Evolutionary conservation across 2,797 vertebrate genomes (phyloP), one percentile per base, ranked within the genome.

Genomic region (Remorina albescens): DNA sequence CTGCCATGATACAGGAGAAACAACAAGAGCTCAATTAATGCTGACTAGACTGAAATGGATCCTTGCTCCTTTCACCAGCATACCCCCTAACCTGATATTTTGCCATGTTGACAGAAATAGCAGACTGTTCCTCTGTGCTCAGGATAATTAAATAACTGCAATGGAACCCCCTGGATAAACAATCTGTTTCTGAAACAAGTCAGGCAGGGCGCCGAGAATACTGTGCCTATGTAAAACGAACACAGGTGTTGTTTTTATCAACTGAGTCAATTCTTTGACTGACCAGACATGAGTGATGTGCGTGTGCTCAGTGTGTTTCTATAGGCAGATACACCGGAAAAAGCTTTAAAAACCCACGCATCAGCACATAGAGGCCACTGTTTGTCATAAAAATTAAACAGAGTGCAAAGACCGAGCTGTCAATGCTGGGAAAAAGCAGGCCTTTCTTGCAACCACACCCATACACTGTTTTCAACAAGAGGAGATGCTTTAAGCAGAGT

Each of bases 361-460:
- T 66, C 70, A 55, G 70, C 36, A 66, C 66, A 26, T 23, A 15
- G 30, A 65, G 34, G 53, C 55, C 15, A 50, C 26, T 78, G 47
- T 59, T 54, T 66, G 34, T 13, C n/a, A 63, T 83, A 56, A 47
- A 75, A 67, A 12, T 56, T 63, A 60, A 69, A 78, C 75, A 16
- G 37, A 37, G 41, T 66, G 25, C 25, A 62, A 26, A 64, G 32
- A 54, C 21, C 41, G 41, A 63, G 51, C 8, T 7, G 18, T 53
- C 46, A 50, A 63, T 71, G 59, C 36, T 39, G 25, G 53, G 60
- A 39, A 75, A 73, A 54, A 62, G 50, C 21, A 55, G 28, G 46
- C 18, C 0, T 64, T 6, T 1, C 11, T 68, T 57, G 41, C 9
- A 18, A 23, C 50, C 25, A 39, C 30, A 55, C 44, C 41, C 16